A percentile compares a stretch with the other conserved stretches of the same genome.
These are phyloP conservation scores for Piliocolobus tephrosceles DNA, from an alignment of 2,113 vertebrate genomes.

Conservation along the genomic window DNA sequence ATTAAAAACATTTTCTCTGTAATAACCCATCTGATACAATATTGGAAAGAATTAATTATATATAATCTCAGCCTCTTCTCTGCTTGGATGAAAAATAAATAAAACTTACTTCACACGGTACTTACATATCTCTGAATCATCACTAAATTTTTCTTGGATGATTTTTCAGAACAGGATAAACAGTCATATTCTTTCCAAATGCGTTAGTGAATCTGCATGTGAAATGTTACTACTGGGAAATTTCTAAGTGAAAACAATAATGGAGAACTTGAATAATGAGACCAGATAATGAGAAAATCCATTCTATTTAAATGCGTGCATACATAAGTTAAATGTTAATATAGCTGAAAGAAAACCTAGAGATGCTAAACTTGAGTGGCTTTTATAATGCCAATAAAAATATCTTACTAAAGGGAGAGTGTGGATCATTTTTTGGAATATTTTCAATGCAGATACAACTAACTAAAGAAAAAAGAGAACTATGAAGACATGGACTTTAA, in stretches of 20 bases:
- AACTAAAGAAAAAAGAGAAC: background rate
- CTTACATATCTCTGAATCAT: background rate
- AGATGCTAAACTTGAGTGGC: background rate
- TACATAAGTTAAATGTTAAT: background rate
- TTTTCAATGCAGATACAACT: background rate
- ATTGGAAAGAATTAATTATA: background rate
- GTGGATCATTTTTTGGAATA: background rate
- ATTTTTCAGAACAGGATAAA: background rate
- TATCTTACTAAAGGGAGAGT: background rate
- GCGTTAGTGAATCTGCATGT: background rate
- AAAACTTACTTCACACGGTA: background rate
- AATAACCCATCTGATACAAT: background rate
- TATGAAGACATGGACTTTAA: background rate
- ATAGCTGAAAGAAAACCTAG: background rate
- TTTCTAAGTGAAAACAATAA: constrained; percentile 21
- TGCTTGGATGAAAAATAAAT: background rate
- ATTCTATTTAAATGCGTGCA: background rate
- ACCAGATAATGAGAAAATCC: background rate
- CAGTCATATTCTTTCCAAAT: background rate
- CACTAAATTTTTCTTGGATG: constrained; percentile 11
- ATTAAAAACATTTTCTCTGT: background rate
- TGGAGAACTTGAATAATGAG: background rate
- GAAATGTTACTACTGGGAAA: background rate
- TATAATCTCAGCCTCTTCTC: background rate
- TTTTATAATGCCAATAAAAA: background rate